phyloP scores from a whole-genome alignment of 2,113 vertebrate genomes.

The Ciconia maguari region DNA sequence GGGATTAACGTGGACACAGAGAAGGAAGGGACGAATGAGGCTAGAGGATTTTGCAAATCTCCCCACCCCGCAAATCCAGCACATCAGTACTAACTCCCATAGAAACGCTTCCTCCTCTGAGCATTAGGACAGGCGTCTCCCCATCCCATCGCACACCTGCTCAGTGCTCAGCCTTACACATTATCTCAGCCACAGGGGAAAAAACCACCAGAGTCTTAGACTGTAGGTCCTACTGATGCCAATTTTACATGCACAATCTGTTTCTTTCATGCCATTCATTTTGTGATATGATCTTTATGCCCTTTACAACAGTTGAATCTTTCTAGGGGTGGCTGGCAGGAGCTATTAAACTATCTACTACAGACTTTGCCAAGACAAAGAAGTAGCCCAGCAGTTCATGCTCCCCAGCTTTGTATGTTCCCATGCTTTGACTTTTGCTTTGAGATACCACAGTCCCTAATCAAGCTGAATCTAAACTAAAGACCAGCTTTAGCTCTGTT shows the following conservation, averaged over 20 bases:
- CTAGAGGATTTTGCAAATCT: background rate
- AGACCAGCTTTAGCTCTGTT: background rate
- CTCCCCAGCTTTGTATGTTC: background rate
- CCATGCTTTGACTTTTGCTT: background rate
- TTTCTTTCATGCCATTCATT: background rate
- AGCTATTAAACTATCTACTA: background rate
- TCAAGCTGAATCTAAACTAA: background rate
- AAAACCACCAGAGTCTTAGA: too few relatives aligned
- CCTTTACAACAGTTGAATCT: background rate
- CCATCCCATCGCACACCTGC: background rate
- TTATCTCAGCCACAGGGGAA: accelerated
- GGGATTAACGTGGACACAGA: background rate
- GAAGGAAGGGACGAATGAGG: background rate
- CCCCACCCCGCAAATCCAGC: background rate
- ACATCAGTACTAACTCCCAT: background rate
- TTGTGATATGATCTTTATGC: background rate
- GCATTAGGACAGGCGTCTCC: background rate
- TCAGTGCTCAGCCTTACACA: accelerated
- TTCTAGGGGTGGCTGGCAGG: background rate
- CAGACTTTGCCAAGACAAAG: background rate
- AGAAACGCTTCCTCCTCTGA: background rate
- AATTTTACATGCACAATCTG: background rate
- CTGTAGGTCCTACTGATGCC: background rate
- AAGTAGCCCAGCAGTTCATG: background rate
- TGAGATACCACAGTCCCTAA: background rate